Base-by-base conservation (phyloP, 2,113 vertebrate species). In the Petroica traversi region DNA sequence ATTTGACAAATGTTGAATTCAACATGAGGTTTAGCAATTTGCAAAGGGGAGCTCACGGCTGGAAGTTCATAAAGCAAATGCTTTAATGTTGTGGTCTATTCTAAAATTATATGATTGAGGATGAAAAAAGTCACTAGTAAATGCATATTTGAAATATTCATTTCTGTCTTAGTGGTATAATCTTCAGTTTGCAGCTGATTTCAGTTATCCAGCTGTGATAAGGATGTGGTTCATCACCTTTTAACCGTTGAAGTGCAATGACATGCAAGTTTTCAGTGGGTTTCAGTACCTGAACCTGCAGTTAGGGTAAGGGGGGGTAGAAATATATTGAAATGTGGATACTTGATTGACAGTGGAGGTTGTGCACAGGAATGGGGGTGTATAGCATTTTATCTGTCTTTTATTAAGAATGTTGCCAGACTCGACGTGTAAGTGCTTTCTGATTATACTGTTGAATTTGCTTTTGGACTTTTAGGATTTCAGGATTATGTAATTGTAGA, bases 281-380 rank as follows among this genome's bases (percentile, higher is more conserved):
- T 77, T 84, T 57, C 26, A n/a, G 2, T 61, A 38, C 10, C 19
- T 48, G 61, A 91, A 14, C 31, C 69, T 82, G 71, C 12, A 29
- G 3, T 31, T 78, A 12, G 12, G 11, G 11, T 62, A 8, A n/a
- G 25, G 3, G 8, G 1, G 9, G 2, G 13, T 19, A 25, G 38
- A 29, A 80, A 7, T 33, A 2, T 33, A 8, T 4, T 66, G 33
- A 16, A 61, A 58, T 28, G 23, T 45, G 33, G 13, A 4, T 48
- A 6, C 29, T 29, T 41, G 38, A 34, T 40, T 64, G 45, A 20
- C 11, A 58, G 33, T 28, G 34, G 24, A 54, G 28, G 7, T 22
- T 51, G 34, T n/a, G 52, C 43, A 25, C 29, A 40, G 43, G 12
- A 52, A 58, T 62, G 18, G 18, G 57, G 7, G 3, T 59, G 13